Evolutionary conservation across 1,140 invertebrate species (phyloP).

Genomic region (Danaus melanippus): DNA sequence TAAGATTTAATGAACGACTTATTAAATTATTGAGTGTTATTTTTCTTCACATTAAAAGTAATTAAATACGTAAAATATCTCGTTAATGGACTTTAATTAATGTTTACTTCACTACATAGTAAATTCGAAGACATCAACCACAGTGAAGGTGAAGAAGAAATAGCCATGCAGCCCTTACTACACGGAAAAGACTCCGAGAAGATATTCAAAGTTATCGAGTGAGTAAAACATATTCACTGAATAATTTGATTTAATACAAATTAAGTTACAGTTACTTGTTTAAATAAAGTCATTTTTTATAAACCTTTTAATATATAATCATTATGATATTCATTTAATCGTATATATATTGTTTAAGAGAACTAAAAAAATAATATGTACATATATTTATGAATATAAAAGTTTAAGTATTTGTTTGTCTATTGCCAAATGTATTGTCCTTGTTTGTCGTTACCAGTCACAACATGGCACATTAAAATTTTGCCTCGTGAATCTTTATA

Average conservation of each 20-base stretch:
- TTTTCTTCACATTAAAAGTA: too few species aligned
- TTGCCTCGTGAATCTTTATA: slow-evolving; percentile 21
- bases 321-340: slow-evolving; percentile 5
- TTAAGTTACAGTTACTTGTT: slow-evolving; percentile 3
- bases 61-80: too few species aligned
- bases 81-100: neutral
- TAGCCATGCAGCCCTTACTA: slow-evolving; percentile 57
- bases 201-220: slow-evolving; percentile 64
- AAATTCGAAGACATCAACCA: slow-evolving; percentile 52
- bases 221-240: slow-evolving; percentile 26
- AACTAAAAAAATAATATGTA: too few species aligned
- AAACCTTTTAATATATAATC: slow-evolving; percentile 1
- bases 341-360: neutral
- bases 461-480: slow-evolving; percentile 64
- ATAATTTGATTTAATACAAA: slow-evolving; percentile 1
- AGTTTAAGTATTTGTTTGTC: slow-evolving; percentile 5
- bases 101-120: slow-evolving; percentile 25
- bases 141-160: slow-evolving; percentile 59
- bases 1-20: too few species aligned
- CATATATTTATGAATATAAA: neutral
- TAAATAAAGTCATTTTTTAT: slow-evolving; percentile 5
- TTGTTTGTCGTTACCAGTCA: slow-evolving; percentile 22
- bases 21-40: too few species aligned
- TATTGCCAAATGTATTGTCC: slow-evolving; percentile 20
- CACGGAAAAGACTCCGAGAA: slow-evolving; percentile 60